Base-by-base conservation (phyloP, 35 echinoderm and acorn worm genomes). In the Diadema setosum region DNA sequence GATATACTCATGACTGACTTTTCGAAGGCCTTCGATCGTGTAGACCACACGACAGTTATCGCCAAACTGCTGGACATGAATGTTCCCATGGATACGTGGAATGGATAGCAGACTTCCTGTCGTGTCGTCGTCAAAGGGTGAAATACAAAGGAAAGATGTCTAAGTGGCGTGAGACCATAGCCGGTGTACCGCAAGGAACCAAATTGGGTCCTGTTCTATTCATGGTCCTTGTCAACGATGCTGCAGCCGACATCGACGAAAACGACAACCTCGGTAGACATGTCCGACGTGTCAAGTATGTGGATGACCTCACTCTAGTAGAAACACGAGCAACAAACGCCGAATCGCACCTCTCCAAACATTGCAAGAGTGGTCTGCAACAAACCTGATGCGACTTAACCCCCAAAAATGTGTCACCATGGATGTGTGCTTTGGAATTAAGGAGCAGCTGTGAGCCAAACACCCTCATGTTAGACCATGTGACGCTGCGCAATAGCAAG, bases 1-100 rank as follows among this genome's bases (percentile, higher is more conserved):
- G n/a, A 50, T 92, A 39, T n/a, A n/a, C 46, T 92, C 64, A 48
- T 92, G 5, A 87, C 84, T 12, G 84, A 92, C 60, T 92, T 92
- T 42, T 80, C 84, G n/a, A 92, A 92, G 82, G 84, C 90, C 16
- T 92, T 92, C 15, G 90, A 92, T 81, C 24, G 75, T 4, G 36
- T 86, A 4, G 73, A 86, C 37, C 90, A 92, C 37, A 92, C 5
- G 27, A 46, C 86, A 7, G 63, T 81, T 11, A 86, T 92, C 39
- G 32, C 8, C 2, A 74, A 74, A 32, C 65, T 73, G 4, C 21
- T 73, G 31, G 65, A 74, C 25, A 74, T 74, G 67, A 31, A 31
- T 36, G 26, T 33, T 9, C 5, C n/a, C 5, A 17, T 35, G 18
- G 26, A 27, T 31, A 39, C 32, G 67, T 74, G 5, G 25, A 0